Evolutionary conservation across 2,888 invertebrate species (phyloP).

Genomic region (Argyra leucocephala): DNA sequence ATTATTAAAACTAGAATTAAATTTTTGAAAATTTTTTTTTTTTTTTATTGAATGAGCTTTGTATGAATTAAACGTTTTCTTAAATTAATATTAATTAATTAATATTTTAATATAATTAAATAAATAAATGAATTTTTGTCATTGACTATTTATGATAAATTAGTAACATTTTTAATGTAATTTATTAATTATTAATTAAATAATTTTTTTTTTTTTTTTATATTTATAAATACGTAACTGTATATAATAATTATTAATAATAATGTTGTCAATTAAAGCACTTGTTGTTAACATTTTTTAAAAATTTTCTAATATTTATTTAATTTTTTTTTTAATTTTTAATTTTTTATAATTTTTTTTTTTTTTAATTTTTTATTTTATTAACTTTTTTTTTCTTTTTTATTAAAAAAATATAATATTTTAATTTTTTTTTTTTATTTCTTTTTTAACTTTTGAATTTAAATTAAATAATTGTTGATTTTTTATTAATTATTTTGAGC

Average conservation of each 20-base stretch:
- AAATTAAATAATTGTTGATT: neutral
- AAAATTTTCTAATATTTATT: slow-evolving; percentile 12
- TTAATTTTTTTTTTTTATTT: slow-evolving; percentile 11
- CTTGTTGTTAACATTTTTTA: slow-evolving; percentile 21
- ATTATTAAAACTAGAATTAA: too few species aligned
- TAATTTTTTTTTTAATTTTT: neutral
- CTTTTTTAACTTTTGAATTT: slow-evolving; percentile 9
- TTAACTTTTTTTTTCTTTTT: neutral
- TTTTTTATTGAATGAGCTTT: too few species aligned
- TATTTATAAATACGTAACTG: neutral
- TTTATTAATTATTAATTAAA: too few species aligned
- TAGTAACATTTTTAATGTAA: too few species aligned
- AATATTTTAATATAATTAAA: too few species aligned
- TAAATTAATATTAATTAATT: too few species aligned
- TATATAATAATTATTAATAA: neutral
- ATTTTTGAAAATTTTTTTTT: too few species aligned
- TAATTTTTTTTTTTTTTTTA: too few species aligned
- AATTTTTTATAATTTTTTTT: neutral
- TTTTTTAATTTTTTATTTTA: neutral
- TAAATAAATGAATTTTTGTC: too few species aligned
- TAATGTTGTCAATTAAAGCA: slow-evolving; percentile 16
- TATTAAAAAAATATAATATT: neutral
- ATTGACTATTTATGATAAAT: too few species aligned
- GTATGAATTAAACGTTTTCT: too few species aligned
- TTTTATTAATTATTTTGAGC: neutral